These are phyloP conservation scores for Erebia aethiops DNA, from an alignment of 2,888 invertebrate genomes.

Conservation along the genomic window DNA sequence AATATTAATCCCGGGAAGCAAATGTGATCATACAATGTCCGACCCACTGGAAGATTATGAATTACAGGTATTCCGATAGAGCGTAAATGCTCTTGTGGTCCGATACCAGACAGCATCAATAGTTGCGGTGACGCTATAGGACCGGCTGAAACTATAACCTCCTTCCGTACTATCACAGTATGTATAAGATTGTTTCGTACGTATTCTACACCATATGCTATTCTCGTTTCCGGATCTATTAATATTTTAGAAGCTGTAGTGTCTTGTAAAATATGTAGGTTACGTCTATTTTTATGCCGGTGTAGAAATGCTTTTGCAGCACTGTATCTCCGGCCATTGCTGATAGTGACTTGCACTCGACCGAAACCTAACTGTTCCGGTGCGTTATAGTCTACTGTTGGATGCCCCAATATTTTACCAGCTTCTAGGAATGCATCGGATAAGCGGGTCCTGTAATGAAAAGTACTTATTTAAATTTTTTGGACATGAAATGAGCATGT, in stretches of 20 bases:
- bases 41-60: conserved; percentile 86
- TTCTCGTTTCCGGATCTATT: conserved; percentile 84
- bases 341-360: conserved; percentile 84
- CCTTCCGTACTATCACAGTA: conserved; percentile 85
- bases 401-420: conserved; percentile 85
- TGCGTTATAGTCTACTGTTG: conserved; percentile 87
- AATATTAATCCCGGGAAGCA: conserved; percentile 78
- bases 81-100: conserved; percentile 79
- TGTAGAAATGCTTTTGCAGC: conserved; percentile 86
- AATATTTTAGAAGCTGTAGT: conserved; percentile 86
- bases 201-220: conserved; percentile 87
- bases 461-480: conserved; percentile 3
- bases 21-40: conserved; percentile 85
- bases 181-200: conserved; percentile 74
- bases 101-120: conserved; percentile 92
- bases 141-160: conserved; percentile 93
- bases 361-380: conserved; percentile 85
- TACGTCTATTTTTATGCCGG: conserved; percentile 82
- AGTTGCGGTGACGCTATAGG: conserved; percentile 95
- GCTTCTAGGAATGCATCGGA: conserved; percentile 82
- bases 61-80: conserved; percentile 83
- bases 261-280: conserved; percentile 86
- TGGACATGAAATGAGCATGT: too few relatives aligned
- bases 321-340: conserved; percentile 85
- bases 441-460: conserved; percentile 65